phyloP scores from a whole-genome alignment of 2,113 vertebrate species.

The Heterotis niloticus region DNA sequence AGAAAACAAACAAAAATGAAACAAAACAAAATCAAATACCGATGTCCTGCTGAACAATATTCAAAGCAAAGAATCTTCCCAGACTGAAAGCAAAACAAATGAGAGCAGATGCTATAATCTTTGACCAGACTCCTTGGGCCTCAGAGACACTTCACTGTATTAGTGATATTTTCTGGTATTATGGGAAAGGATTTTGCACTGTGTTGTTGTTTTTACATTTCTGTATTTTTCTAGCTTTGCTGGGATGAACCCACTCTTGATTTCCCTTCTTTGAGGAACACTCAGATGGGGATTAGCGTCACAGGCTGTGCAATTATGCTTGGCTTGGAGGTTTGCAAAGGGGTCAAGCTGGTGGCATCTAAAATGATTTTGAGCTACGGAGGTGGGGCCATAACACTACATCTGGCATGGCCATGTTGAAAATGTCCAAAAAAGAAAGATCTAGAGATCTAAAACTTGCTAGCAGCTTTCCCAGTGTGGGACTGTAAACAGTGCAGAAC shows the following conservation, averaged over 20 bases:
- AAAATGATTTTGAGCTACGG: no score
- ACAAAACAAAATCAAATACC: conserved; percentile 22
- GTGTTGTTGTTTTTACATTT: neutral
- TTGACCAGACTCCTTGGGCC: neutral
- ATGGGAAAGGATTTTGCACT: neutral
- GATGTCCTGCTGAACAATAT: conserved; percentile 1
- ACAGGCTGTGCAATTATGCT: no score
- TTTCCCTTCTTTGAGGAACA: neutral
- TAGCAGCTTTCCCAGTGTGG: neutral
- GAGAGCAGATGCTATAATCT: conserved; percentile 1
- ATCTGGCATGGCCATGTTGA: no score
- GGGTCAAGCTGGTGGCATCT: no score
- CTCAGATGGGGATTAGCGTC: neutral
- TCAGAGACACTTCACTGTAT: neutral
- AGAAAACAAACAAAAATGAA: neutral
- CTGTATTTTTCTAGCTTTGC: neutral
- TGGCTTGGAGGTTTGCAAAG: no score
- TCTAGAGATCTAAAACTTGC: neutral
- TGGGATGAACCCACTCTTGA: neutral
- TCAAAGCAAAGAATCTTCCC: conserved; percentile 20
- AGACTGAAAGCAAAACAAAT: conserved; percentile 21
- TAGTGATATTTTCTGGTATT: neutral
- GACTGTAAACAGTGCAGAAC: neutral
- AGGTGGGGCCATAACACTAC: no score
- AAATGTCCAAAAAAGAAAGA: no score